Evolutionary conservation across 2,113 vertebrate species (phyloP).

Genomic region (Tonatia bakeri): DNA sequence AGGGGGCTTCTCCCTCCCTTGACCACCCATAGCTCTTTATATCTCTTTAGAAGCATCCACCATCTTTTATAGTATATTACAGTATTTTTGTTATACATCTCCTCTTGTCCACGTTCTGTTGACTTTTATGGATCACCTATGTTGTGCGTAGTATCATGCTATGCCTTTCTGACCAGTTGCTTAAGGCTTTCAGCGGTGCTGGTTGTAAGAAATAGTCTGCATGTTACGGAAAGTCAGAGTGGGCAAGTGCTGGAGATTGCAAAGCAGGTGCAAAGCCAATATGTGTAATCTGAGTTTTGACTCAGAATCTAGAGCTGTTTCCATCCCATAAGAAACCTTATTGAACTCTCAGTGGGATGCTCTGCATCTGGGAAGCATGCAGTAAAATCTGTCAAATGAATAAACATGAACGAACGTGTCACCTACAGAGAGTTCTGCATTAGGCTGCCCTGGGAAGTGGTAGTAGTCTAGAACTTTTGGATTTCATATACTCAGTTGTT

Average conservation of each 20-base stretch:
- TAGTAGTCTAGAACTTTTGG: background rate
- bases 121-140: background rate
- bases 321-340: background rate
- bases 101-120: background rate
- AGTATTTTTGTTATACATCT: background rate
- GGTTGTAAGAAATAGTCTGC: background rate
- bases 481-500: background rate
- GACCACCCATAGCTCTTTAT: background rate
- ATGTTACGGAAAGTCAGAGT: background rate
- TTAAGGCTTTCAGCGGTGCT: background rate
- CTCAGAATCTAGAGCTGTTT: background rate
- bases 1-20: background rate
- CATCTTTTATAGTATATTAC: background rate
- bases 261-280: background rate
- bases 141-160: background rate
- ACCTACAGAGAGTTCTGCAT: background rate
- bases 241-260: background rate
- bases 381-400: background rate
- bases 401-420: background rate
- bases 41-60: background rate
- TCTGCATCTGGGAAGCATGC: background rate
- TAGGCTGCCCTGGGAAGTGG: background rate
- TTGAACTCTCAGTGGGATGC: background rate
- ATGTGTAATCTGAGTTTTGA: background rate
- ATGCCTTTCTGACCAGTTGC: background rate